These are phyloP conservation scores for Pimephales promelas DNA, from an alignment of 2,113 vertebrate species.

Conservation along the genomic window DNA sequence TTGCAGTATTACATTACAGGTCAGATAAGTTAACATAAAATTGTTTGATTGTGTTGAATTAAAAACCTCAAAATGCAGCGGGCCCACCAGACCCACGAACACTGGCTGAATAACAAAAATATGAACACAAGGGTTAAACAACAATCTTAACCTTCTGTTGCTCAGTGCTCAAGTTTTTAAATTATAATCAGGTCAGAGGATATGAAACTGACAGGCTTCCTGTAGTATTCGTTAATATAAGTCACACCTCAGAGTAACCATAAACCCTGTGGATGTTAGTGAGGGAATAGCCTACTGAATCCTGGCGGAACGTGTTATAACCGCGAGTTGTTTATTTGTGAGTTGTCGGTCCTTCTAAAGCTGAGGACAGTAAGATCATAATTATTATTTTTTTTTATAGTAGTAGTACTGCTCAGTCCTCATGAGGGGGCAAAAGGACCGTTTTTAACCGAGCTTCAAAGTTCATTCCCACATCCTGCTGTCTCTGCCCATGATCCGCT, in stretches of 20 bases:
- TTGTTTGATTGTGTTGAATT: no score
- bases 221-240: neutral
- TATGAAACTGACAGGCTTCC: neutral
- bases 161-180: neutral
- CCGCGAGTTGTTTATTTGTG: neutral
- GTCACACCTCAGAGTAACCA: neutral
- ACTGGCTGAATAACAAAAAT: no score
- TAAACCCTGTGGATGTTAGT: neutral
- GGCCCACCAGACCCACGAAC: no score
- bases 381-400: neutral
- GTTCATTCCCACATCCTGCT: conserved; percentile 14
- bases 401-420: conserved; percentile 17
- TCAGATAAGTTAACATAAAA: neutral
- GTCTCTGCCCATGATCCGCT: neutral
- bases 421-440: conserved; percentile 41
- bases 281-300: neutral
- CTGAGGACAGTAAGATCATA: neutral
- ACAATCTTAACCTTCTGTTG: neutral
- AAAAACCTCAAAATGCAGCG: no score
- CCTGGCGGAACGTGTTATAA: neutral
- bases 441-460: neutral
- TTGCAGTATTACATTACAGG: neutral
- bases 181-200: neutral
- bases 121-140: no score
- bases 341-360: neutral